Percentiles rank a stretch among this genome's conserved stretches.
Evolutionary conservation across 1,140 invertebrate genomes (phyloP).

Genomic region (Eumeta japonica): DNA sequence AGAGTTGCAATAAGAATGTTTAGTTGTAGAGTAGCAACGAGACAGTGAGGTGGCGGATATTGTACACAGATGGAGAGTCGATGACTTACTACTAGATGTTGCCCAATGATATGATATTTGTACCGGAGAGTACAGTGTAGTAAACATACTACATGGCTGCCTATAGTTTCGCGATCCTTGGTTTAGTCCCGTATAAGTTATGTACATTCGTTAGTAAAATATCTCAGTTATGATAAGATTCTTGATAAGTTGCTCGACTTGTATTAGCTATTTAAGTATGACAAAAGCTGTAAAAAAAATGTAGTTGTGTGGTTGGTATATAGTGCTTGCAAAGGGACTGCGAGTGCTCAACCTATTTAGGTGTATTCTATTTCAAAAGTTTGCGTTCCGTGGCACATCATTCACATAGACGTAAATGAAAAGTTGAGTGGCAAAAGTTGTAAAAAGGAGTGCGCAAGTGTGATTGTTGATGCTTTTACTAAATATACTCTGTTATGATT

Average conservation of each 20-base stretch:
- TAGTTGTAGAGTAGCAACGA: no score
- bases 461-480: no score
- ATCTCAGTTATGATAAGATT: conserved; percentile 16
- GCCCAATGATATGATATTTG: no score
- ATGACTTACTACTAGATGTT: no score
- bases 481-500: no score
- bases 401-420: conserved; percentile 22
- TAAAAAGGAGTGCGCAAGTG: no score
- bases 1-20: no score
- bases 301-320: conserved; percentile 21
- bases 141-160: conserved; percentile 8
- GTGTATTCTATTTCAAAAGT: conserved; percentile 23
- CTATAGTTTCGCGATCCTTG: conserved; percentile 13
- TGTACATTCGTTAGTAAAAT: conserved; percentile 13
- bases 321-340: conserved; percentile 19
- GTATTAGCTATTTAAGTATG: conserved; percentile 26
- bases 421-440: conserved; percentile 19
- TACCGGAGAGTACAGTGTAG: conserved; percentile 11
- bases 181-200: conserved; percentile 13
- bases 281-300: conserved; percentile 18
- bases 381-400: conserved; percentile 10
- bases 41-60: no score
- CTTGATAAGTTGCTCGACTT: conserved; percentile 22
- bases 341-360: conserved; percentile 16
- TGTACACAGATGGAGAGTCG: no score